Base-by-base conservation (phyloP, 2,797 vertebrate species). In the Malacoctenus gilli region DNA sequence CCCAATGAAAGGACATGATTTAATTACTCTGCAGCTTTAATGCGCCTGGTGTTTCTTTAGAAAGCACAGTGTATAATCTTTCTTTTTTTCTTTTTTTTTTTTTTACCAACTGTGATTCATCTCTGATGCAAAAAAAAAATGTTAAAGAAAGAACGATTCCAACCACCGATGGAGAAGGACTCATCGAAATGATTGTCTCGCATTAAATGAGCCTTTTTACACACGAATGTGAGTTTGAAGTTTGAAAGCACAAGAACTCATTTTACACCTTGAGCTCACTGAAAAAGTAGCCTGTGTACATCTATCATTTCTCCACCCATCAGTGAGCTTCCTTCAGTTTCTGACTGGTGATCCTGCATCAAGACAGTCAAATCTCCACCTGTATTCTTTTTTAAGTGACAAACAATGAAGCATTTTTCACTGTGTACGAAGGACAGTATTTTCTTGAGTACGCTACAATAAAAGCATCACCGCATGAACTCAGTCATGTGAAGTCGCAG, bases 1-100 rank as follows among this genome's bases (percentile, higher is more conserved):
- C 88, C 82, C 90, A 91, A 90, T 87, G 86, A 89, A 85, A 92
- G 89, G 89, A 91, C 90, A 88, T 91, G 87, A 91, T 91, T 92
- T 91, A 89, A 92, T 92, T 91, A 91, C 89, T 89, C 86, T 91
- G 83, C 81, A 83, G 80, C 85, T 91, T 91, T 90, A 91, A 91
- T 89, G 87, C 61, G 85, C 82, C 85, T 88, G 82, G 83, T 90
- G 89, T 91, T 89, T 86, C 89, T 87, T 90, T 88, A 89, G 87
- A 91, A 92, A 82, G 80, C 83, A 54, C 63, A 85, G 80, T 87
- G 84, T 91, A 80, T 89, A 84, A 90, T 91, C 77, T 85, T 77
- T 28, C n/a, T 91, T 89, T 88, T 84, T 75, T 40, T 72, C 9
- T n/a, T 91, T 89, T 88, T 84, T 28, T n/a, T 91, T 89, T 88